A percentile compares a stretch with the other conserved stretches of the same genome.
phyloP scores from a whole-genome alignment of 2,797 vertebrate genomes.

The Gouania willdenowi region DNA sequence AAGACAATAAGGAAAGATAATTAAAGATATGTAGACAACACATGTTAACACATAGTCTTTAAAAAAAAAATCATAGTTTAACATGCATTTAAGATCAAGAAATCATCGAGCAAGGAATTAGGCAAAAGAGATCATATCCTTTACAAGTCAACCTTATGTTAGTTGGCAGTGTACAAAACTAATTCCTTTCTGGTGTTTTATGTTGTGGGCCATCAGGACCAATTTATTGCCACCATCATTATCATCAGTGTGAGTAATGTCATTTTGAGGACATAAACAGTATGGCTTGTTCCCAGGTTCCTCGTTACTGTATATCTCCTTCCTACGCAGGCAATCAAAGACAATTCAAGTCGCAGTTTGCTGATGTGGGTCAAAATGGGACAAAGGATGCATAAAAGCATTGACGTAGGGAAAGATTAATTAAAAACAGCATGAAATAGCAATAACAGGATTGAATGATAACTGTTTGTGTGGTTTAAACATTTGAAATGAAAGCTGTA shows the following conservation, averaged over 20 bases:
- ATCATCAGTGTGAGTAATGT: constrained; percentile 59
- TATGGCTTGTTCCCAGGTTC: constrained; percentile 59
- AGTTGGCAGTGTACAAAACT: constrained; percentile 27
- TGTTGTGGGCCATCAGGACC: constrained; percentile 35
- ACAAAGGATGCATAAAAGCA: constrained; percentile 18
- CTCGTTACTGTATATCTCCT: constrained; percentile 61
- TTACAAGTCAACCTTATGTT: constrained; percentile 21
- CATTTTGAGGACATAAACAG: constrained; percentile 52
- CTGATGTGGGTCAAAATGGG: constrained; percentile 24
- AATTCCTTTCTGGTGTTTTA: constrained; percentile 35
- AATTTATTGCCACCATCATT: constrained; percentile 54
- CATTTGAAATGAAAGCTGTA: no score
- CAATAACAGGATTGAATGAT: no score
- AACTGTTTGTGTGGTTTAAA: no score
- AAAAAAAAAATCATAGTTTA: no score
- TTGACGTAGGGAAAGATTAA: constrained; percentile 7
- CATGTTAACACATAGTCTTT: no score
- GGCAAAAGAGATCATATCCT: constrained; percentile 39
- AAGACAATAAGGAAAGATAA: no score
- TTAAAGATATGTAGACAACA: no score
- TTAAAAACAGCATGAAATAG: no score
- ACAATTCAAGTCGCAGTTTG: constrained; percentile 46
- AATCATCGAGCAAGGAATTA: no score
- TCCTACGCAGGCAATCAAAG: constrained; percentile 57
- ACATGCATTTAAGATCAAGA: no score